Conservation (phyloP, 2,113 vertebrate species). For the Cheilinus undulatus region DNA sequence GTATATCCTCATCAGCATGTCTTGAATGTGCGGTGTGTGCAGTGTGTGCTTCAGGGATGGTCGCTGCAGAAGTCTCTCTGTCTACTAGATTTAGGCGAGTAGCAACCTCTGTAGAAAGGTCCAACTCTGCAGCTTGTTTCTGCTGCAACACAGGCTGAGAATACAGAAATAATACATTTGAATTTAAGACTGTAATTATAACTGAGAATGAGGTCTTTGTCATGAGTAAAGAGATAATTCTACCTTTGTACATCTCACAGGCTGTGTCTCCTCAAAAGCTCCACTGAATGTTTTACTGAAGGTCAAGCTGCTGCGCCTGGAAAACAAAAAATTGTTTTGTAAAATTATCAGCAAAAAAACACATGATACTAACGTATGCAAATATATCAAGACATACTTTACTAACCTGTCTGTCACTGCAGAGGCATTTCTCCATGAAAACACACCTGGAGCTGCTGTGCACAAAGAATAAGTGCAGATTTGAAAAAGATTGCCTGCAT, state of each 20-base stretch:
- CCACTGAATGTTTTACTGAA: slow-evolving; percentile 56
- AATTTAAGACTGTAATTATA: neutral
- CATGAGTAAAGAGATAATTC: neutral
- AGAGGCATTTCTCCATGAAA: slow-evolving; percentile 74
- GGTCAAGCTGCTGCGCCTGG: slow-evolving; percentile 55
- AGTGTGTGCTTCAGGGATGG: slow-evolving; percentile 58
- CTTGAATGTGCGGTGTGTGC: slow-evolving; percentile 61
- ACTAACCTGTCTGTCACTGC: slow-evolving; percentile 74
- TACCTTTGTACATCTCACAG: slow-evolving; percentile 61
- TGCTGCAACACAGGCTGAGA: slow-evolving; percentile 44
- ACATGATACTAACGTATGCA: neutral
- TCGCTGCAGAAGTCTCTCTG: slow-evolving; percentile 68
- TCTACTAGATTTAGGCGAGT: slow-evolving; percentile 86
- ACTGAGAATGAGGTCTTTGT: neutral
- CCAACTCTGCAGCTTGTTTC: slow-evolving; percentile 81
- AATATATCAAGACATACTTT: neutral
- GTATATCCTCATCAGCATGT: slow-evolving; percentile 81
- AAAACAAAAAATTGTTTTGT: neutral
- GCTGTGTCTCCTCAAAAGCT: slow-evolving; percentile 49
- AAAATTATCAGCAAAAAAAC: neutral
- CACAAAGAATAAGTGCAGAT: slow-evolving; percentile 5
- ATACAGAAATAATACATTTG: neutral
- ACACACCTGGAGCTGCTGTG: slow-evolving; percentile 69
- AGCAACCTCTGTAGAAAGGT: slow-evolving; percentile 89
- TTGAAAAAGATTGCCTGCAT: neutral